phyloP scores from a whole-genome alignment of 2,113 vertebrate species.

The Bombycilla garrulus region DNA sequence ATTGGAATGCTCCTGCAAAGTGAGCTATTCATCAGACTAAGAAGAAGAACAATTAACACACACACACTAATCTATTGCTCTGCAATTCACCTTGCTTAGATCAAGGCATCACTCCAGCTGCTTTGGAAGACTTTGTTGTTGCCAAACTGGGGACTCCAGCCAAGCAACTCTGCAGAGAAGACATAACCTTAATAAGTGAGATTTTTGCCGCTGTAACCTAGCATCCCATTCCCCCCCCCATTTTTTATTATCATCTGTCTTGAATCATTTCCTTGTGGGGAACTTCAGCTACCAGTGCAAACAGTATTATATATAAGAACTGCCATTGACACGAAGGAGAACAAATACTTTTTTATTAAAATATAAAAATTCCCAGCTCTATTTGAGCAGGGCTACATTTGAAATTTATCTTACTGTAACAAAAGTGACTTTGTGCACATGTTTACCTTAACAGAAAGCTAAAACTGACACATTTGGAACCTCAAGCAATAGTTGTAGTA shows the following conservation, averaged over 20 bases:
- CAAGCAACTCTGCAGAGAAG: neutral
- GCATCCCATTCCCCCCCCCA: neutral
- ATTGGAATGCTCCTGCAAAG: neutral
- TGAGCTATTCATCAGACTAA: neutral
- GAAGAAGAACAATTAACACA: neutral
- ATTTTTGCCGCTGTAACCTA: neutral
- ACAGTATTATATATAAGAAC: constrained; percentile 43
- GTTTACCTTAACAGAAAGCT: constrained; percentile 52
- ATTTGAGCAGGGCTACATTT: constrained; percentile 18
- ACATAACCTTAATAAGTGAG: neutral
- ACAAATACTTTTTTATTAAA: constrained; percentile 52
- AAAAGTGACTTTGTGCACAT: constrained; percentile 2
- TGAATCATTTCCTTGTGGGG: constrained; percentile 62
- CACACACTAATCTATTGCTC: neutral
- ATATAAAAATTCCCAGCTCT: constrained; percentile 39
- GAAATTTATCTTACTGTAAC: constrained; percentile 46
- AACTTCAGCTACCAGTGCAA: constrained; percentile 66
- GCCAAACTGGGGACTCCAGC: neutral
- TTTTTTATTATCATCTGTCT: constrained; percentile 71
- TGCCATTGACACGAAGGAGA: constrained; percentile 29
- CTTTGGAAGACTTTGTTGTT: neutral
- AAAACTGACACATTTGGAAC: constrained; percentile 54
- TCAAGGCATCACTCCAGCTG: neutral
- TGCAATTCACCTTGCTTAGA: neutral
- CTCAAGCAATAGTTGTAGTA: neutral